A percentile compares a stretch with the other conserved stretches of the same genome.
phyloP scores from a whole-genome alignment of 2,888 invertebrate species.

The Pogonocherus hispidulus region DNA sequence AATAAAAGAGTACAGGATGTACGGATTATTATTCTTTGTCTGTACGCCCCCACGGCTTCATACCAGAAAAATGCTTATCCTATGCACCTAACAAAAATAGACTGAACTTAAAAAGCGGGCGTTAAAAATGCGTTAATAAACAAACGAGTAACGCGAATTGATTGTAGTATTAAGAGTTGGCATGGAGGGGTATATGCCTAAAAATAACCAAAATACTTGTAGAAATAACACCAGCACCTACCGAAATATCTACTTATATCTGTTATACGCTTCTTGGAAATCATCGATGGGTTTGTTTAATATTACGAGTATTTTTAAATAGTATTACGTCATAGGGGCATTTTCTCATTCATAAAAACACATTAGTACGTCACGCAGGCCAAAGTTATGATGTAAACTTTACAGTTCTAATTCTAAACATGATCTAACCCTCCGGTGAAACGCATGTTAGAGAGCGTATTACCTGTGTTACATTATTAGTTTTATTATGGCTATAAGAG shows the following conservation, averaged over 20 bases:
- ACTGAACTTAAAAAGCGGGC: constrained; percentile 13
- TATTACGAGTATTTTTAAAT: constrained; percentile 32
- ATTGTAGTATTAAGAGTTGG: constrained; percentile 31
- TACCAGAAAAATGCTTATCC: background rate
- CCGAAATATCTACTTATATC: constrained; percentile 29
- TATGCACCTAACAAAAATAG: constrained; percentile 32
- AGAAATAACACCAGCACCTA: constrained; percentile 28
- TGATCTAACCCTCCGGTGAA: constrained; percentile 5
- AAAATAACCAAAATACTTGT: constrained; percentile 30
- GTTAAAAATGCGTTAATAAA: constrained; percentile 32
- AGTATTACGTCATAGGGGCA: constrained; percentile 29
- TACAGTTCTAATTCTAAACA: constrained; percentile 13
- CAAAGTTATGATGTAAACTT: background rate
- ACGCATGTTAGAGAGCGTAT: background rate
- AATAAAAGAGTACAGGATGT: no score
- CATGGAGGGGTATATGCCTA: constrained; percentile 15
- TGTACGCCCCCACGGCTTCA: background rate
- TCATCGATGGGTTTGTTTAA: constrained; percentile 27
- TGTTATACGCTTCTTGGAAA: constrained; percentile 26
- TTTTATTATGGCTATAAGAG: constrained; percentile 14
- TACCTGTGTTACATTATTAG: constrained; percentile 7
- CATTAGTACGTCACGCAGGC: constrained; percentile 11
- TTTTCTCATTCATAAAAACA: constrained; percentile 35
- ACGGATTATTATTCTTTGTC: background rate
- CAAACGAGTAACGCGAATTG: constrained; percentile 39